Evolutionary conservation across 2,113 vertebrate species (phyloP).

Genomic region (Prinia subflava): DNA sequence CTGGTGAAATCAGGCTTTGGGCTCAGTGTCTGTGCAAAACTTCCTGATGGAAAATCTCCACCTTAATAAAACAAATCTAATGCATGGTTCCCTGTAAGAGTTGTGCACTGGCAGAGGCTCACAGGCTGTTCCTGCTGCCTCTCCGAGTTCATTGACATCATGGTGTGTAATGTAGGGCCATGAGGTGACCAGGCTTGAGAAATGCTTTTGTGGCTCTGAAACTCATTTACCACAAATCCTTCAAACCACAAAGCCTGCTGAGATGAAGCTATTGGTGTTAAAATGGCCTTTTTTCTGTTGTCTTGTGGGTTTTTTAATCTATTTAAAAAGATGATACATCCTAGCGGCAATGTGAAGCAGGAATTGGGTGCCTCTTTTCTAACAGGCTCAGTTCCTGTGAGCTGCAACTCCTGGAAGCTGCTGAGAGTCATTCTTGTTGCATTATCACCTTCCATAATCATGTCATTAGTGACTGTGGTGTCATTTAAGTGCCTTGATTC

Average conservation of each 20-base stretch:
- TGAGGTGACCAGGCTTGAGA: neutral
- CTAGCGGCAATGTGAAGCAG: neutral
- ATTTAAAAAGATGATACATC: neutral
- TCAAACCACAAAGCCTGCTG: neutral
- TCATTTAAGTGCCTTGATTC: conserved; percentile 35
- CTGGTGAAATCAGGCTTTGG: neutral
- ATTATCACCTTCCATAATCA: conserved; percentile 59
- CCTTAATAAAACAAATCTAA: neutral
- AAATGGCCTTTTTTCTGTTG: neutral
- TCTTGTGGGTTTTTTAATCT: neutral
- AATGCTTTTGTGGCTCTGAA: conserved; percentile 20
- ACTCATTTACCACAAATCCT: neutral
- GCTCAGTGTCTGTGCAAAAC: neutral
- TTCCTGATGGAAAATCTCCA: neutral
- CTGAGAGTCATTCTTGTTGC: conserved; percentile 16
- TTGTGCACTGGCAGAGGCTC: neutral
- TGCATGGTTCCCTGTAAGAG: neutral
- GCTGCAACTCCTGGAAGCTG: conserved; percentile 27
- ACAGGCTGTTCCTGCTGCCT: neutral
- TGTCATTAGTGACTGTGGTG: conserved; percentile 35
- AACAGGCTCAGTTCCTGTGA: neutral
- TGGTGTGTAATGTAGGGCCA: neutral
- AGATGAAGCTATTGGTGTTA: neutral
- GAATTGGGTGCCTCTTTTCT: neutral
- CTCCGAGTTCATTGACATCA: neutral